These are phyloP conservation scores for Centropus unirufus DNA, from an alignment of 2,113 vertebrate species.

Conservation along the genomic window DNA sequence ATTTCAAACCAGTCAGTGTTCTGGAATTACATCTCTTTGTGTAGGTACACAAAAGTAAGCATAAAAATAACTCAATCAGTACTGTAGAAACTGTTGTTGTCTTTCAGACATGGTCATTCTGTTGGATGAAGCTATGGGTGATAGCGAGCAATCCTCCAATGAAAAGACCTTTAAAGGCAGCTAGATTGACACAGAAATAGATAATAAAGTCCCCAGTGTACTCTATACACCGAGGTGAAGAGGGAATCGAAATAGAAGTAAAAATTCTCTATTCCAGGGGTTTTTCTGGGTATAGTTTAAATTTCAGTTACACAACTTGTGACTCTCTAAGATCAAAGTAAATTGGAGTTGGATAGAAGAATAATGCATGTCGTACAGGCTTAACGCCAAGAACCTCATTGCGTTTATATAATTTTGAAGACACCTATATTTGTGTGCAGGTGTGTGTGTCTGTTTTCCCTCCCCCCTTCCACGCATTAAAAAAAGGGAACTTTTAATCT, in stretches of 20 bases:
- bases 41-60: not conserved
- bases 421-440: not conserved
- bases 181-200: not conserved
- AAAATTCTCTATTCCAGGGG: not conserved
- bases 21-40: fast-evolving
- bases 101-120: not conserved
- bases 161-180: not conserved
- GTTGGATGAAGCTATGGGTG: not conserved
- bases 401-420: not conserved
- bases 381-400: not conserved
- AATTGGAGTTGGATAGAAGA: not conserved
- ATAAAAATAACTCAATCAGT: not conserved
- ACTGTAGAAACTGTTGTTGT: not conserved
- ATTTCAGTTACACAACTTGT: not conserved
- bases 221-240: not conserved
- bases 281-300: fast-evolving
- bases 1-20: not conserved
- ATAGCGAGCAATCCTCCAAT: not conserved
- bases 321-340: not conserved
- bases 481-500: not conserved
- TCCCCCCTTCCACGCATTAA: not conserved
- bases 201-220: not conserved
- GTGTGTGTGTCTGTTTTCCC: not conserved
- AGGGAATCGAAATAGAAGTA: not conserved
- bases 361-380: not conserved